Evolutionary conservation across 2,797 vertebrate species (phyloP).

Genomic region (Pelobates cultripes): DNA sequence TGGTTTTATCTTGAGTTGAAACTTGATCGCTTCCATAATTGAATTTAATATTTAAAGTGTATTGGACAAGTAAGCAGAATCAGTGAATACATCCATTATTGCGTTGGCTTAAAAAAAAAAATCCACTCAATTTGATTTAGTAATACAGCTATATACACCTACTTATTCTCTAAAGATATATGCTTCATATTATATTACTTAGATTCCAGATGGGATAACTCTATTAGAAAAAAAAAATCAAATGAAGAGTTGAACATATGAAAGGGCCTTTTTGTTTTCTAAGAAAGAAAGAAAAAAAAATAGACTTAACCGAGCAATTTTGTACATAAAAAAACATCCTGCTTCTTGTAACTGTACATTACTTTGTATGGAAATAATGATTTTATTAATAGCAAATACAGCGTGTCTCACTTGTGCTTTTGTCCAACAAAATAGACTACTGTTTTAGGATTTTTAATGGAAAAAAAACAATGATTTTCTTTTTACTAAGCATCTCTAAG

Average conservation of each 20-base stretch:
- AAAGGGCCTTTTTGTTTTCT: slow-evolving; percentile 40
- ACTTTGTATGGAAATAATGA: slow-evolving; percentile 45
- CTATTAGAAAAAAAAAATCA: slow-evolving; percentile 20
- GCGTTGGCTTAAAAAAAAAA: slow-evolving; percentile 14
- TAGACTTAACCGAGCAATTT: slow-evolving; percentile 11
- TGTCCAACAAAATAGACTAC: slow-evolving; percentile 43
- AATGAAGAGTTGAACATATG: slow-evolving; percentile 20
- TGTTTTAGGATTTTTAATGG: slow-evolving; percentile 30
- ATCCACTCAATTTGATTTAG: slow-evolving; percentile 30
- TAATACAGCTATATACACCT: slow-evolving; percentile 22
- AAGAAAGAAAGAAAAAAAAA: slow-evolving; percentile 4
- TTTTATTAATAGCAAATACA: slow-evolving; percentile 42
- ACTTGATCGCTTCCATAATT: slow-evolving; percentile 5
- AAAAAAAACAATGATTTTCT: slow-evolving; percentile 39
- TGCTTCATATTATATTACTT: slow-evolving; percentile 40
- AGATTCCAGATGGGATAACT: slow-evolving; percentile 31
- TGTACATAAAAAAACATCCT: slow-evolving; percentile 18
- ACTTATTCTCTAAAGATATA: slow-evolving; percentile 43
- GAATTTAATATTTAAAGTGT: slow-evolving; percentile 28
- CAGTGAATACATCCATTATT: slow-evolving; percentile 36
- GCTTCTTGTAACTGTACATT: slow-evolving; percentile 27
- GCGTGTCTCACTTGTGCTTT: slow-evolving; percentile 14
- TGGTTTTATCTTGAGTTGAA: slow-evolving; percentile 25
- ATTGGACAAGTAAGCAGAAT: background rate
- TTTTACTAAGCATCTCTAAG: slow-evolving; percentile 38